Conservation (phyloP, 2,113 vertebrate genomes). For the Procavia capensis region DNA sequence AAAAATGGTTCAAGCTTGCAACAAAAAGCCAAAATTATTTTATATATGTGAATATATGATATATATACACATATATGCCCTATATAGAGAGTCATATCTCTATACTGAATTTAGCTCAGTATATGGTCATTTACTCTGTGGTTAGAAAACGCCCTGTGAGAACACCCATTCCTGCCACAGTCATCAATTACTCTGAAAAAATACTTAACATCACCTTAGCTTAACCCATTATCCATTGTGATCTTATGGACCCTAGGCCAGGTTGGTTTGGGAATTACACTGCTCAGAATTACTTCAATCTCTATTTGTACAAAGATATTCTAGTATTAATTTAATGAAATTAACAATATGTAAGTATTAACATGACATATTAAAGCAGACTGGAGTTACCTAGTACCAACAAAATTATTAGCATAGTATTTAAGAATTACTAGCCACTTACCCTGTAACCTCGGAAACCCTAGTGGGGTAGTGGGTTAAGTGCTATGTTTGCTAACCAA, state of each 20-base stretch:
- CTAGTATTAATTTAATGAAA: conserved; percentile 9
- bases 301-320: conserved; percentile 39
- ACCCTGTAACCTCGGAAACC: conserved; percentile 59
- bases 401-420: not conserved
- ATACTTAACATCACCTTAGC: conserved; percentile 44
- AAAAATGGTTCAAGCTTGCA: conserved; percentile 75
- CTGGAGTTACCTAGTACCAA: conserved; percentile 56
- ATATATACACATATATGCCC: conserved; percentile 75
- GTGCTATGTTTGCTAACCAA: too few relatives aligned
- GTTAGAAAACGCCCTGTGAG: conserved; percentile 67
- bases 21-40: conserved; percentile 12
- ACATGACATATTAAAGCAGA: conserved; percentile 75
- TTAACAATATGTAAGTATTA: conserved; percentile 31
- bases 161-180: conserved; percentile 60
- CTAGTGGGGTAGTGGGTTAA: too few relatives aligned
- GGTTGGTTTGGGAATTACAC: not conserved
- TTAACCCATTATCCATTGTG: conserved; percentile 22
- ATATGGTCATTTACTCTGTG: conserved; percentile 57
- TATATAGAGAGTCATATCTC: conserved; percentile 75
- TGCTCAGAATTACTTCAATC: not conserved
- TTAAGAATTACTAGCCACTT: conserved; percentile 67
- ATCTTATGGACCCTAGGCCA: conserved; percentile 4
- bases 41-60: conserved; percentile 76
- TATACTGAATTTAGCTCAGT: conserved; percentile 64
- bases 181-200: conserved; percentile 59